phyloP scores from a whole-genome alignment of 1,140 invertebrate genomes.

The Trichonephila inaurata region DNA sequence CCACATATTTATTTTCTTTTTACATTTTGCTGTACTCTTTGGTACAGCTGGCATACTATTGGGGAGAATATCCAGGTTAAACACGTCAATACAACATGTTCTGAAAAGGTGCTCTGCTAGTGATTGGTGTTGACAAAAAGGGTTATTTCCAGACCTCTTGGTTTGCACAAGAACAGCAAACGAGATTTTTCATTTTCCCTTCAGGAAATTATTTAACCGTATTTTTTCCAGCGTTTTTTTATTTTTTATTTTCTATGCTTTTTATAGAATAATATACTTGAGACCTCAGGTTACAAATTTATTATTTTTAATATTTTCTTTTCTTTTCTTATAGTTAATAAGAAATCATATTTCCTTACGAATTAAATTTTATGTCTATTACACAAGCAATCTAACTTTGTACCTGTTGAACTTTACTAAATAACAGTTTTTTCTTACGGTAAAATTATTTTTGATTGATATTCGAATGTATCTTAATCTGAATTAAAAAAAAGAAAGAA shows the following conservation, averaged over 20 bases:
- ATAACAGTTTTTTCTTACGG: no score
- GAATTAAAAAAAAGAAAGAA: no score
- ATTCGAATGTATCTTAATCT: no score
- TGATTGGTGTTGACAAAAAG: slow-evolving; percentile 9
- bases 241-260: not conserved
- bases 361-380: no score
- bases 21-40: not conserved
- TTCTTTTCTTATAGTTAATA: no score
- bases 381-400: no score
- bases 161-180: not conserved
- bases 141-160: slow-evolving; percentile 1
- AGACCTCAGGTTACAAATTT: no score
- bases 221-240: not conserved
- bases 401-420: no score
- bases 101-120: not conserved
- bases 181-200: not conserved
- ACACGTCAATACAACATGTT: not conserved
- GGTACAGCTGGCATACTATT: slow-evolving; percentile 15
- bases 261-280: not conserved
- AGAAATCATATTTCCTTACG: no score
- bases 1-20: not conserved
- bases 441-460: no score
- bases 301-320: no score
- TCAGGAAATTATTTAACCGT: not conserved
- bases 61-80: slow-evolving; percentile 36